Evolutionary conservation across 2,113 vertebrate genomes (phyloP).

Genomic region (Steatornis caripensis): DNA sequence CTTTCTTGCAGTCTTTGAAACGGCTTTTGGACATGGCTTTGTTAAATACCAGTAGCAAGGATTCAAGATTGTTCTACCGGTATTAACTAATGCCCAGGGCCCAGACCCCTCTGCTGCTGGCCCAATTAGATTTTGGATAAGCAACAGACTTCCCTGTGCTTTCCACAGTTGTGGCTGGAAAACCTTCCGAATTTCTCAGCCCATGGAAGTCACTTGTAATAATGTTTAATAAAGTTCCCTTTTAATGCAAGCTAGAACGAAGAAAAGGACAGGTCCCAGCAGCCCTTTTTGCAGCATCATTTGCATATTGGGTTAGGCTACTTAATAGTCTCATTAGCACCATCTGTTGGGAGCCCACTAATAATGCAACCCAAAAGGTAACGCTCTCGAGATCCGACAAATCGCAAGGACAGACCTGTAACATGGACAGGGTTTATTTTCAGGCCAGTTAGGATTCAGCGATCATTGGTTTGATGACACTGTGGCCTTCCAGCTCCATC

Average conservation of each 20-base stretch:
- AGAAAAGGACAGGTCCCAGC: background rate
- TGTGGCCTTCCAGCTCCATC: background rate
- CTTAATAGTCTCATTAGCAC: slow-evolving; percentile 53
- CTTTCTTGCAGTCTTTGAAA: slow-evolving; percentile 70
- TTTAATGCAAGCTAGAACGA: background rate
- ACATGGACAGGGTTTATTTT: background rate
- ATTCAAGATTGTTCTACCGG: slow-evolving; percentile 28
- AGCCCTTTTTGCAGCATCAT: background rate
- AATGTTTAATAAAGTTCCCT: background rate
- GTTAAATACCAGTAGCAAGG: slow-evolving; percentile 46
- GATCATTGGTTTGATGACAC: background rate
- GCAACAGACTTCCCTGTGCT: background rate
- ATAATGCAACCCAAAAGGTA: slow-evolving; percentile 26
- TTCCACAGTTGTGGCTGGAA: background rate
- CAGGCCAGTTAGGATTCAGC: background rate
- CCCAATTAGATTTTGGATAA: background rate
- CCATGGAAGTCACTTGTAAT: background rate
- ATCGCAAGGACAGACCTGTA: background rate
- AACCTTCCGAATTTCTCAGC: background rate
- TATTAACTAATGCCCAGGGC: background rate
- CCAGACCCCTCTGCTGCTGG: background rate
- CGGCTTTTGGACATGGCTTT: slow-evolving; percentile 56
- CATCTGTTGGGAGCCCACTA: slow-evolving; percentile 46
- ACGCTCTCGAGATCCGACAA: background rate
- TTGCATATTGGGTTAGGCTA: slow-evolving; percentile 42